These are phyloP conservation scores for Boloria euphrosyne DNA, from an alignment of 2,888 invertebrate genomes.

Conservation along the genomic window DNA sequence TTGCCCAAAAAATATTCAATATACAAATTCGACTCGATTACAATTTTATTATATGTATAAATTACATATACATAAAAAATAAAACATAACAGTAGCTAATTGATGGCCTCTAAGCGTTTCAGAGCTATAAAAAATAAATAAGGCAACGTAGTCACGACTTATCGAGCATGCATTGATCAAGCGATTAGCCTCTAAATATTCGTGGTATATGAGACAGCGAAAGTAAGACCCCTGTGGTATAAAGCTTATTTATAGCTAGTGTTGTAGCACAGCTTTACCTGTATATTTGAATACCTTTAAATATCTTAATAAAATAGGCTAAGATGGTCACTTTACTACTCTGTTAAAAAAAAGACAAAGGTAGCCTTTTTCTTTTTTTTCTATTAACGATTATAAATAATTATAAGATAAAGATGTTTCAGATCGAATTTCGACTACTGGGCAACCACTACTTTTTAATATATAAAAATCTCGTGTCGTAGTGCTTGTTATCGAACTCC, in stretches of 20 bases:
- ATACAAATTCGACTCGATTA: too few species aligned
- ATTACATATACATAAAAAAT: constrained; percentile 1
- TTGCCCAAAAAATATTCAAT: too few species aligned
- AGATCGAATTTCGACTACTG: too few species aligned
- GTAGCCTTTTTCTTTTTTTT: too few species aligned
- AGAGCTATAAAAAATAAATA: constrained; percentile 22
- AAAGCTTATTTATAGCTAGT: constrained; percentile 7
- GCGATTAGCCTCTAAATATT: constrained; percentile 12
- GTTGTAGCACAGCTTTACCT: not conserved
- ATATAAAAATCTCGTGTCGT: too few species aligned
- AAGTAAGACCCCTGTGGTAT: constrained; percentile 9
- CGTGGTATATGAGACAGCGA: constrained; percentile 19
- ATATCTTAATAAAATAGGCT: not conserved
- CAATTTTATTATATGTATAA: too few species aligned
- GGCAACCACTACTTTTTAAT: too few species aligned
- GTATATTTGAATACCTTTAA: not conserved
- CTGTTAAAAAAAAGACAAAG: too few species aligned
- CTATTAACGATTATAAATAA: too few species aligned
- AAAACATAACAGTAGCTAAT: constrained; percentile 25
- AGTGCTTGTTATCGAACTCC: too few species aligned
- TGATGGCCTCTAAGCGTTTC: constrained; percentile 15
- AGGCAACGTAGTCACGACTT: constrained; percentile 29
- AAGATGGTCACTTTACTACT: too few species aligned
- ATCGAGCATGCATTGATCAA: constrained; percentile 20
- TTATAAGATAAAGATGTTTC: too few species aligned